Conservation (phyloP, 1,140 invertebrate genomes). For the Drosophila sturtevanti region DNA sequence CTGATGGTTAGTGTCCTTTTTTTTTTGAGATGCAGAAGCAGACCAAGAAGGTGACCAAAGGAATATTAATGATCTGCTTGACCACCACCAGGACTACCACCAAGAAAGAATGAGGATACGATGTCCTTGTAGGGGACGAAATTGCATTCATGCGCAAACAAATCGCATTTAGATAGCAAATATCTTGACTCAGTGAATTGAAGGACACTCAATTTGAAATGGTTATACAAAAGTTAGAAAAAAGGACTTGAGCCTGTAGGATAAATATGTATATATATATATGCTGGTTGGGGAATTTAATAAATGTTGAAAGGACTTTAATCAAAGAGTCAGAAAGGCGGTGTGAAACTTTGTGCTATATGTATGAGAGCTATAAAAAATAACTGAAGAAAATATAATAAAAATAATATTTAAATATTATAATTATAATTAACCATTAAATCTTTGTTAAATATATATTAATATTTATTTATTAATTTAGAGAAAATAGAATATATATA, state of each 20-base stretch:
- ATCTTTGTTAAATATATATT: too few relatives aligned
- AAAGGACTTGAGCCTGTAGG: background rate
- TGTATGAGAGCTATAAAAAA: too few relatives aligned
- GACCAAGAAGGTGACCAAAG: constrained; percentile 29
- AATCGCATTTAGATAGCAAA: constrained; percentile 41
- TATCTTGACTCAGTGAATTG: constrained; percentile 11
- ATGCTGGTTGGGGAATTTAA: background rate
- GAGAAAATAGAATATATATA: too few relatives aligned
- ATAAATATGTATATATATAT: background rate
- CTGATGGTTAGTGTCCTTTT: constrained; percentile 6
- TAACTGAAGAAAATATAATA: too few relatives aligned
- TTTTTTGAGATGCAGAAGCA: background rate
- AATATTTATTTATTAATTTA: too few relatives aligned
- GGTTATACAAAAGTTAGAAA: background rate
- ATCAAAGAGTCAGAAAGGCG: too few relatives aligned
- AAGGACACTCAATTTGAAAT: background rate
- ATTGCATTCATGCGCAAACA: constrained; percentile 33
- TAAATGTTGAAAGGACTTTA: too few relatives aligned
- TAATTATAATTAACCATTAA: too few relatives aligned
- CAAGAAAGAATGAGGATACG: too few relatives aligned
- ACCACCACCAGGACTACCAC: constrained; percentile 50
- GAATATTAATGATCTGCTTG: constrained; percentile 66
- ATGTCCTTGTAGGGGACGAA: constrained; percentile 31
- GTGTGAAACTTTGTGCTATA: too few relatives aligned
- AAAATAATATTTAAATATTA: too few relatives aligned